Conservation (phyloP, 2,113 vertebrate genomes). For the Aphelocoma coerulescens region DNA sequence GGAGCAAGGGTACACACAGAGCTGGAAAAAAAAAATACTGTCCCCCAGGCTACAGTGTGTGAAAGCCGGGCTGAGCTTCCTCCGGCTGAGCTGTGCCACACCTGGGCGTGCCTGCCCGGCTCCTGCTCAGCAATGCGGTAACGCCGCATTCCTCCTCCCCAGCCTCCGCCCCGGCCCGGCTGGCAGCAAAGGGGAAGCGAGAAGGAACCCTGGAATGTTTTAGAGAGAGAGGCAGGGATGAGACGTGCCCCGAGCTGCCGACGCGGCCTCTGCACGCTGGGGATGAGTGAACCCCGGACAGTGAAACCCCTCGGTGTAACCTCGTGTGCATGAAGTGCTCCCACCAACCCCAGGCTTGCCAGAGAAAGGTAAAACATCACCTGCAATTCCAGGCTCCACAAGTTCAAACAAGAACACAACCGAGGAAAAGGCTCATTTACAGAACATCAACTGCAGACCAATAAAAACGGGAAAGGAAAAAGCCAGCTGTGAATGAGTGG, state of each 20-base stretch:
- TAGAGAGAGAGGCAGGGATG: accelerated
- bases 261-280: accelerated
- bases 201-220: not conserved
- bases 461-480: not conserved
- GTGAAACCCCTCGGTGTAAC: accelerated
- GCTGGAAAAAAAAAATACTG: not conserved
- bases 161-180: not conserved
- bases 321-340: accelerated
- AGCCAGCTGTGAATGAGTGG: not conserved
- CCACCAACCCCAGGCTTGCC: not conserved
- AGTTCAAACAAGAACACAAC: not conserved
- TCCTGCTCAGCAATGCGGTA: not conserved
- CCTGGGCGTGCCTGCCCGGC: constrained; percentile 14
- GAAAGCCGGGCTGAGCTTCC: not conserved
- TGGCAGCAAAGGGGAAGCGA: not conserved
- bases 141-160: constrained; percentile 10
- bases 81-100: not conserved
- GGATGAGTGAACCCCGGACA: accelerated
- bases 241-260: not conserved
- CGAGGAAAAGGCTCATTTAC: not conserved
- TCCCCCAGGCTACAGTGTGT: not conserved
- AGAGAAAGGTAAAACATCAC: not conserved
- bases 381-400: not conserved
- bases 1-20: not conserved
- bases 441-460: not conserved